A percentile compares a stretch with the other conserved stretches of the same genome.
Conservation (phyloP, 64 coral and sea anemone species). For the Montipora sp. region DNA sequence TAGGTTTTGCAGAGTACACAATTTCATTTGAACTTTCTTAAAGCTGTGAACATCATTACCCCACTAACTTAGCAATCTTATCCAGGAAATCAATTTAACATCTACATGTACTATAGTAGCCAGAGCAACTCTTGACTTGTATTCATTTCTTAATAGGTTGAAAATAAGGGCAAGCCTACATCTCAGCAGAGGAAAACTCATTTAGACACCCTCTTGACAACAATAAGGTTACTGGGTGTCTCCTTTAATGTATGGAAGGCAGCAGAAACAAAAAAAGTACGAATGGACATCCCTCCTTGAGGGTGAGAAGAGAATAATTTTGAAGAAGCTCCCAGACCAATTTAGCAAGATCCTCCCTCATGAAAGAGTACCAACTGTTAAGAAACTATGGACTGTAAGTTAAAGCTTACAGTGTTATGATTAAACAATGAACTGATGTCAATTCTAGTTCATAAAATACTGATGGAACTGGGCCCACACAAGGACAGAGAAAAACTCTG, state of each 20-base stretch:
- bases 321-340: constrained; percentile 20
- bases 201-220: constrained; percentile 11
- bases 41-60: background rate
- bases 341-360: constrained; percentile 20
- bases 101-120: background rate
- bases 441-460: background rate
- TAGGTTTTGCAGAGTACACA: background rate
- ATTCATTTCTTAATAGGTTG: constrained; percentile 5
- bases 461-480: no score
- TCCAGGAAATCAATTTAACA: background rate
- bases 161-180: constrained; percentile 45
- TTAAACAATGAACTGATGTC: background rate
- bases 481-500: no score
- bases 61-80: background rate
- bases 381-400: constrained; percentile 39
- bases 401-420: background rate
- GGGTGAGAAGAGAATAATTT: constrained; percentile 15
- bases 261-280: constrained; percentile 34
- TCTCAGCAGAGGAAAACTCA: constrained; percentile 29
- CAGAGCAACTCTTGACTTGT: background rate
- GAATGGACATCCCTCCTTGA: constrained; percentile 57
- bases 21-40: background rate
- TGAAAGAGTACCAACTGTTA: constrained; percentile 6
- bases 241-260: constrained; percentile 29
- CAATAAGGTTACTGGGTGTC: constrained; percentile 26